These are phyloP conservation scores for Gasteruption jaculator DNA, from an alignment of 2,888 invertebrate genomes.

Conservation along the genomic window DNA sequence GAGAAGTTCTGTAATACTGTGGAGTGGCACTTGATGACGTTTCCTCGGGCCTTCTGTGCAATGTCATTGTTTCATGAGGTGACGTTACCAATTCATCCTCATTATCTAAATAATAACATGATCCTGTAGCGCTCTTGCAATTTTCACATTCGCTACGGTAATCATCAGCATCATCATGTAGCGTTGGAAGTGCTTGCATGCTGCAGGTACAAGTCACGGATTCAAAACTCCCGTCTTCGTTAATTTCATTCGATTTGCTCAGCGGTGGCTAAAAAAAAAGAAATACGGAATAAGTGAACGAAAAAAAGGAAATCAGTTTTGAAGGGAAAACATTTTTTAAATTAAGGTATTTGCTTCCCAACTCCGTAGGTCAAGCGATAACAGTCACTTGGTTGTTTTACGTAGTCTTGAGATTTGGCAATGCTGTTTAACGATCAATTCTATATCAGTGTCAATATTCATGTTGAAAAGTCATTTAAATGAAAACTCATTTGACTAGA, in stretches of 20 bases:
- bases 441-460: too few relatives aligned
- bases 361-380: too few relatives aligned
- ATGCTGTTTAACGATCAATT: too few relatives aligned
- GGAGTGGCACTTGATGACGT: conserved; percentile 48
- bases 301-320: not conserved
- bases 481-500: too few relatives aligned
- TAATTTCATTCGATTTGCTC: conserved; percentile 40
- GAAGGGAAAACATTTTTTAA: not conserved
- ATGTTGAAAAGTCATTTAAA: too few relatives aligned
- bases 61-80: conserved; percentile 65
- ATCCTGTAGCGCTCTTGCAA: conserved; percentile 73
- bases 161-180: conserved; percentile 62
- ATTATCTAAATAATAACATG: conserved; percentile 61
- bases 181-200: conserved; percentile 47
- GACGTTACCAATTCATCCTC: conserved; percentile 57
- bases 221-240: conserved; percentile 48
- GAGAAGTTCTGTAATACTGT: conserved; percentile 61
- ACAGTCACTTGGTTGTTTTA: too few relatives aligned
- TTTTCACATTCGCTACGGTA: conserved; percentile 82
- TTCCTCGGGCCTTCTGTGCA: conserved; percentile 59
- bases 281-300: too few relatives aligned
- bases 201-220: conserved; percentile 48
- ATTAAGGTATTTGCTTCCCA: not conserved
- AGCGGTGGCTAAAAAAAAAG: conserved; percentile 36
- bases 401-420: too few relatives aligned